Evolutionary conservation across 2,888 invertebrate species (phyloP), one percentile per base, ranked within the genome.

Genomic region (Agonum fuliginosum): DNA sequence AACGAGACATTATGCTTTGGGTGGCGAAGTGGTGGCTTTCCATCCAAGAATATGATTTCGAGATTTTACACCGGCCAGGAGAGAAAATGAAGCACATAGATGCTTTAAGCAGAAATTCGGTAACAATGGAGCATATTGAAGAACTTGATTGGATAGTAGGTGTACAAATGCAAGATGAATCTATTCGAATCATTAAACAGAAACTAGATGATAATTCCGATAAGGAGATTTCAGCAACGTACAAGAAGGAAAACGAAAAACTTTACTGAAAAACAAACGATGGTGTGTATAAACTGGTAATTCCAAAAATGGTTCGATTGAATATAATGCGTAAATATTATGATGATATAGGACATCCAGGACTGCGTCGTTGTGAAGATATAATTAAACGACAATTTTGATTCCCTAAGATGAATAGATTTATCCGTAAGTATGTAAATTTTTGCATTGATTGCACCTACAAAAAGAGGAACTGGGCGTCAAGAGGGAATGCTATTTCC

Each of bases 401-500:
- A 86, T 87, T 87, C 65, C 84, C 84, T 0, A 81, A 82, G 4
- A 84, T 87, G 85, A 80, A 80, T 20, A 75, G 80, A 1, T 86
- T 85, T 65, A 83, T 86, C 0, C 82, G 83, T 51, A 83, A 85
- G 71, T 86, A 88, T 79, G 84, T 87, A 3, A 78, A 46, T 0
- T 82, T 84, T 3, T 87, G 87, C 78, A 80, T 87, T 1, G 80
- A 84, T 1, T 88, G 87, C 78, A 72, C 86, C 1, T 84, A 84
- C 43, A 81, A 82, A 19, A 87, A 87, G 78, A 77, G 80, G 1
- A 70, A 74, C n/a, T 17, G 83, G 82, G 10, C 80, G 79, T 27
- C 81, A 80, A 71, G 81, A 83, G 73, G 86, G 86, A 8, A 79
- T 80, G 12, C 78, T 87, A 12, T 83, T 86, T 70, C 84, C 86